A percentile compares a stretch with the other conserved stretches of the same genome.
Evolutionary conservation across 2,113 vertebrate genomes (phyloP).

Genomic region (Lophochroa leadbeateri): DNA sequence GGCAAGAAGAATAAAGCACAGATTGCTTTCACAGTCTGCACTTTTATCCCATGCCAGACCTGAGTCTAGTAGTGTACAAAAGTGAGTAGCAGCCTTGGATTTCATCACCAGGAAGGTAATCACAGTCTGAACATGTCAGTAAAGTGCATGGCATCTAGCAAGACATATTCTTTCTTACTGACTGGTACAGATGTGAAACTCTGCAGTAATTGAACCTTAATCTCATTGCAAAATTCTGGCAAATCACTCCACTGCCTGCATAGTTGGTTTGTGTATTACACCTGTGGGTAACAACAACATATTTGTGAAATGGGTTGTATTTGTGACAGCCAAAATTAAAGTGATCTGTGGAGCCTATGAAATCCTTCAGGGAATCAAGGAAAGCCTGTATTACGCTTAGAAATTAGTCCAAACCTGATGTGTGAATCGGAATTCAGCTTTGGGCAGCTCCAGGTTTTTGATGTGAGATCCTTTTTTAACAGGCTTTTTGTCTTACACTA

Average conservation of each 20-base stretch:
- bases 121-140: not conserved
- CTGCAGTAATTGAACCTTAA: not conserved
- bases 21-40: not conserved
- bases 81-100: not conserved
- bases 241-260: not conserved
- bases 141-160: not conserved
- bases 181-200: not conserved
- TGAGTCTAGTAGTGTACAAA: not conserved
- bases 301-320: not conserved
- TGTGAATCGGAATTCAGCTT: slow-evolving; percentile 25
- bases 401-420: not conserved
- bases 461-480: slow-evolving; percentile 40
- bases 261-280: not conserved
- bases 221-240: not conserved
- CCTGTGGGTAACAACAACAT: not conserved
- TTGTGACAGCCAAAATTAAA: slow-evolving; percentile 1
- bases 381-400: not conserved
- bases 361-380: not conserved
- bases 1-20: not conserved
- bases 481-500: not conserved
- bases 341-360: not conserved
- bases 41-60: not conserved
- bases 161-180: not conserved
- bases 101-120: not conserved
- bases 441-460: not conserved